Conservation (phyloP, 2,113 vertebrate genomes). For the Geococcyx californianus region DNA sequence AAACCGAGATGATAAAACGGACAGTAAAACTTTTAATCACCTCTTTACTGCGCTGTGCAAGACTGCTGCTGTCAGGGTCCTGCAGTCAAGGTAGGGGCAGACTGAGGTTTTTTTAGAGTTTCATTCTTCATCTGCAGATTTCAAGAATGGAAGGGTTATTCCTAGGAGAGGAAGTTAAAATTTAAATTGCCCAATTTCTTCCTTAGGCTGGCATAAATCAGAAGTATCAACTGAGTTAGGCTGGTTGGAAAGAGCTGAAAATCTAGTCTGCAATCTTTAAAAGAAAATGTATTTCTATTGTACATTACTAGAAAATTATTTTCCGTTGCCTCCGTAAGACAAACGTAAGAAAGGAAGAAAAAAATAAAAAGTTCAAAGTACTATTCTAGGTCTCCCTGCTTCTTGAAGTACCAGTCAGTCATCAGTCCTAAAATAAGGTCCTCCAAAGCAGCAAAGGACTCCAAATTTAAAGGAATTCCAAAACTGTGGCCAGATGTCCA, state of each 20-base stretch:
- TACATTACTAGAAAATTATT: conserved; percentile 12
- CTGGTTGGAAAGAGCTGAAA: conserved; percentile 13
- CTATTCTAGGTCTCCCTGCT: background rate
- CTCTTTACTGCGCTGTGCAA: conserved; percentile 34
- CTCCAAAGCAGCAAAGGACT: background rate
- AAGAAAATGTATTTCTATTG: conserved; percentile 21
- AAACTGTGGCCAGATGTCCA: background rate
- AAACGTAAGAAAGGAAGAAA: background rate
- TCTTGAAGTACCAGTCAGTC: background rate
- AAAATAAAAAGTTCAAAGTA: background rate
- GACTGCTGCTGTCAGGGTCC: conserved; percentile 27
- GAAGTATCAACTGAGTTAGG: conserved; percentile 22
- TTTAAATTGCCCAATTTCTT: conserved; percentile 53
- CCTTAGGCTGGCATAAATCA: conserved; percentile 35
- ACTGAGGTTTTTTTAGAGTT: conserved; percentile 50
- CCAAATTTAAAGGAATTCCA: background rate
- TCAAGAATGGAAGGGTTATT: conserved; percentile 35
- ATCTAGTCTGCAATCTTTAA: background rate
- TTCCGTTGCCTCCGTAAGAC: conserved; percentile 9
- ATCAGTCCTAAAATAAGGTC: background rate
- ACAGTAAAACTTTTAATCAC: conserved; percentile 66
- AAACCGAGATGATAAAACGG: conserved; percentile 49
- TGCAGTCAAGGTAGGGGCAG: background rate
- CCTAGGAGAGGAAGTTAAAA: conserved; percentile 59
- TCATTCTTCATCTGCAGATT: conserved; percentile 52